Evolutionary conservation across 2,888 invertebrate genomes (phyloP).

Genomic region (Bellardia bayeri): DNA sequence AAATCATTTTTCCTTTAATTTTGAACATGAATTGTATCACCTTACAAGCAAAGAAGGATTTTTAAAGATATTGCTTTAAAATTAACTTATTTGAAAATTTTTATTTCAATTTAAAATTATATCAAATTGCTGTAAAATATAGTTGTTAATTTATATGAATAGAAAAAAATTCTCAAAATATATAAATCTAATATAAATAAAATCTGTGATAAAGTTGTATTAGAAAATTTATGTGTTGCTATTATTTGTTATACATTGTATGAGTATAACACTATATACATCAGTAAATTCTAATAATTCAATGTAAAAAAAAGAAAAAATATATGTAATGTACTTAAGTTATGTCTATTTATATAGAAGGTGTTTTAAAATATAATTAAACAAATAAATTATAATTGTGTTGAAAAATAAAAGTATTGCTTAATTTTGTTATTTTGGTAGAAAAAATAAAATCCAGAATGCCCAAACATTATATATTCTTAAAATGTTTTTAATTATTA

Average conservation of each 20-base stretch:
- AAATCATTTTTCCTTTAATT: no score
- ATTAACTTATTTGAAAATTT: no score
- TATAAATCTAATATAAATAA: slow-evolving; percentile 34
- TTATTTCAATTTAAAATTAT: not conserved
- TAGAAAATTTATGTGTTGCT: slow-evolving; percentile 54
- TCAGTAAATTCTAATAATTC: slow-evolving; percentile 14
- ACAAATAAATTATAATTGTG: slow-evolving; percentile 19
- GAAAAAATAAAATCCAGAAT: not conserved
- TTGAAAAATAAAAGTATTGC: slow-evolving; percentile 23
- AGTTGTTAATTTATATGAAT: not conserved
- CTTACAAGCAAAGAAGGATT: no score
- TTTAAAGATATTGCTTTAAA: no score
- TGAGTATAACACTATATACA: slow-evolving; percentile 23
- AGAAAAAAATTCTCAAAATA: slow-evolving; percentile 5
- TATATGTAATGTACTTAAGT: slow-evolving; percentile 7
- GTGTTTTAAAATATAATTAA: slow-evolving; percentile 32
- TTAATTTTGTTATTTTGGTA: not conserved
- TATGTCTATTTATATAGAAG: not conserved
- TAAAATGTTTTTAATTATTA: no score
- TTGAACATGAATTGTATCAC: no score
- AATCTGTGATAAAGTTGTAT: slow-evolving; percentile 64
- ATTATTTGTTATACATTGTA: slow-evolving; percentile 43
- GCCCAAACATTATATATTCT: no score
- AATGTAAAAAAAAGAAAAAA: not conserved
- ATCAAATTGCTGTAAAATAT: not conserved